phyloP scores from a whole-genome alignment of 2,797 vertebrate species.

The Acrossocheilus fasciatus region DNA sequence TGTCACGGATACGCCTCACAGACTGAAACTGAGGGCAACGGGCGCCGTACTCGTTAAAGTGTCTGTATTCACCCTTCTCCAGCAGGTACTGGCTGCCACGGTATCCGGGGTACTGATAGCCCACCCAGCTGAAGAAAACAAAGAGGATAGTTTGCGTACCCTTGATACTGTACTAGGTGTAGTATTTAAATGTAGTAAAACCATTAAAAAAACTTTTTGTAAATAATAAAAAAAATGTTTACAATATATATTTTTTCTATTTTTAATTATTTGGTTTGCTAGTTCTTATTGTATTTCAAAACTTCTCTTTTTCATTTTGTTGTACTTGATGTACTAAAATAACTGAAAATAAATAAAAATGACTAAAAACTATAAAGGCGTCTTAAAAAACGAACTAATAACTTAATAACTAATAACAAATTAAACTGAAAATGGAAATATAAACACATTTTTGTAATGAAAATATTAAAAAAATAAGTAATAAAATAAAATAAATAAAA shows the following conservation, averaged over 20 bases:
- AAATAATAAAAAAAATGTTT: not conserved
- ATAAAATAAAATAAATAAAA: not conserved
- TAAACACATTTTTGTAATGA: not conserved
- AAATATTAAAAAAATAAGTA: no score
- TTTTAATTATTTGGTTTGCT: not conserved
- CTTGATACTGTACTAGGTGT: not conserved
- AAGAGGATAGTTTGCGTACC: not conserved
- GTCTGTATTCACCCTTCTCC: conserved; percentile 85
- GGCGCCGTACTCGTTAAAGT: conserved; percentile 84
- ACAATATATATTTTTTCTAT: not conserved
- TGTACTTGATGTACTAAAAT: not conserved
- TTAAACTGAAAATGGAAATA: not conserved
- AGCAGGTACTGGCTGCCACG: conserved; percentile 86
- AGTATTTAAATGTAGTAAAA: not conserved
- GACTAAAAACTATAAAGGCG: not conserved
- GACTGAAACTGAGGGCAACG: conserved; percentile 83
- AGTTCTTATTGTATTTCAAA: not conserved
- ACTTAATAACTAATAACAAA: not conserved
- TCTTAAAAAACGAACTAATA: not conserved
- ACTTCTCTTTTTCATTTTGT: not conserved
- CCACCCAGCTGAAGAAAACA: conserved; percentile 76
- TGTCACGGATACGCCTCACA: conserved; percentile 85
- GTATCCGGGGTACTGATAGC: conserved; percentile 86
- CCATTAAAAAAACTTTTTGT: not conserved
- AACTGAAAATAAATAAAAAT: not conserved